Base-by-base conservation (phyloP, 2,888 invertebrate species). In the Drosophila demipolita region DNA sequence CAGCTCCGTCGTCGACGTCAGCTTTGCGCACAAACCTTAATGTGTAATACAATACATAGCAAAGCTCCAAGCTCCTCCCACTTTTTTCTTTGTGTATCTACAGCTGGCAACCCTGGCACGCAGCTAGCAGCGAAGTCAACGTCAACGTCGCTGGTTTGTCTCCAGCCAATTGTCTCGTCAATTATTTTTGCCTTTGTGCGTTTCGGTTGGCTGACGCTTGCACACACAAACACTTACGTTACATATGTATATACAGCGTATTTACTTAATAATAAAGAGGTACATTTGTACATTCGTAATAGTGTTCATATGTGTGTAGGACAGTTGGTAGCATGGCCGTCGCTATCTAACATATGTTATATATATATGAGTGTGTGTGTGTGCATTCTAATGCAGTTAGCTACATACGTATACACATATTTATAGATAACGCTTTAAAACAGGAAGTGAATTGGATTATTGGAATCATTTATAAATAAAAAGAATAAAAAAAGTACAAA, bases 121-220 rank as follows among this genome's bases (percentile, higher is more conserved):
- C 42, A 23, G 29, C 33, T 54, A 55, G 57, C 73, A 65, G 58
- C 76, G n/a, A 17, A n/a, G 29, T 33, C 57, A 55, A 57, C 73
- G 63, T 53, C 73, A 55, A 73, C 68, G 74, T 87, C 73, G 86
- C 65, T 65, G 73, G 79, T 66, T 83, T 78, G 82, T 80, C 71
- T 87, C 85, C 85, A 76, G 82, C 90, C 89, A 90, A 90, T 90
- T 90, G 89, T 90, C 82, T 90, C 66, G 62, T 69, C 87, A 81
- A 83, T 76, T 83, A 74, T 80, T 82, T 80, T 83, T 83, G 52
- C 61, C 58, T 79, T 83, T 84, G 86, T 85, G 66, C 50, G 80
- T 78, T 86, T 75, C 80, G 80, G 89, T 88, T 85, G 87, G 89
- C 60, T 62, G 72, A 63, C 55, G 59, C 50, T 40, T 49, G 55